Conservation (phyloP, 2,113 vertebrate species). For the Aplodontia rufa region DNA sequence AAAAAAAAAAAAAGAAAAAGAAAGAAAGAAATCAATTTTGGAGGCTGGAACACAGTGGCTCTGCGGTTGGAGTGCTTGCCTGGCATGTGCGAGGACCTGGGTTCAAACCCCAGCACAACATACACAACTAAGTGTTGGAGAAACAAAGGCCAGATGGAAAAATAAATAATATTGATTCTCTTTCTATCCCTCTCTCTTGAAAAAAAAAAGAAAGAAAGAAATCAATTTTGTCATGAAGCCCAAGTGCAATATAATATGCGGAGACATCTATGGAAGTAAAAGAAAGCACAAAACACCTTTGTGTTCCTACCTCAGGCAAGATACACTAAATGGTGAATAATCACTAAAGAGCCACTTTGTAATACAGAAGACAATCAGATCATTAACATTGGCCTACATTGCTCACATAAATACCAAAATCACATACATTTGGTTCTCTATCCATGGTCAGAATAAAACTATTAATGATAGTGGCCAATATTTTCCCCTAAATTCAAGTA, state of each 20-base stretch:
- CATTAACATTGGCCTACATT: background rate
- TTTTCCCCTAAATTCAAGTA: background rate
- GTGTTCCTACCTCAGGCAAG: background rate
- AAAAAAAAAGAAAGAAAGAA: background rate
- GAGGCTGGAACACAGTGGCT: too few species aligned
- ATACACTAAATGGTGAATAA: background rate
- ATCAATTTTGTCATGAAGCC: background rate
- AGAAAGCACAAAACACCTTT: conserved; percentile 2
- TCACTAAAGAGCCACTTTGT: background rate
- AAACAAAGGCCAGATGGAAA: too few species aligned
- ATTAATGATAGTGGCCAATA: background rate
- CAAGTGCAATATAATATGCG: background rate
- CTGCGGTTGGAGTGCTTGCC: too few species aligned
- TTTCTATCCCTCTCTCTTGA: too few species aligned
- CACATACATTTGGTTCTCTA: background rate
- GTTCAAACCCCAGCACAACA: too few species aligned
- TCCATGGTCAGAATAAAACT: background rate
- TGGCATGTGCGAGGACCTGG: too few species aligned
- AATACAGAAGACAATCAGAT: background rate
- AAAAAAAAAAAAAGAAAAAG: too few species aligned
- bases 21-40: too few species aligned
- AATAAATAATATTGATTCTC: too few species aligned
- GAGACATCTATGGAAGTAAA: background rate
- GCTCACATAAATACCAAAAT: background rate
- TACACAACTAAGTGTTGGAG: too few species aligned